Evolutionary conservation across 2,888 invertebrate genomes (phyloP).

Genomic region (Catotricha subobsoleta): DNA sequence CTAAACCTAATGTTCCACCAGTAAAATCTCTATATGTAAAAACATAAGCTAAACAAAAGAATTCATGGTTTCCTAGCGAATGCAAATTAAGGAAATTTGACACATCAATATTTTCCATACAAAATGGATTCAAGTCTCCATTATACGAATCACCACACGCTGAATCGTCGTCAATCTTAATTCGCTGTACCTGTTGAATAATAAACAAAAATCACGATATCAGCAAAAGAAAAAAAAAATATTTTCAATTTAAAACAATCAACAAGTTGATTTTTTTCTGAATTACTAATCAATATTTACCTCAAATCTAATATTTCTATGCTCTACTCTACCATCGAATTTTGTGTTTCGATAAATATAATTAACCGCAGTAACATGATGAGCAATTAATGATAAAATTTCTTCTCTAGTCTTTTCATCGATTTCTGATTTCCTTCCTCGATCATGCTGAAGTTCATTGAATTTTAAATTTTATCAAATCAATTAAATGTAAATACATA

Average conservation of each 20-base stretch:
- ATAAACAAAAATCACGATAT: conserved; percentile 6
- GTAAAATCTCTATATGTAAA: conserved; percentile 55
- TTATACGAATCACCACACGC: conserved; percentile 44
- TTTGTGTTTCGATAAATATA: conserved; percentile 89
- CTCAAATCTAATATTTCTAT: conserved; percentile 91
- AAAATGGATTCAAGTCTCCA: conserved; percentile 71
- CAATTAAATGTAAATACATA: too few relatives aligned
- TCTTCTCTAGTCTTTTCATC: conserved; percentile 89
- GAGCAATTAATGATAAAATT: conserved; percentile 90
- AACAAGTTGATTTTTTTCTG: neutral
- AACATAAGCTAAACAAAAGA: conserved; percentile 98
- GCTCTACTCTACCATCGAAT: conserved; percentile 78
- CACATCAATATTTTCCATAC: conserved; percentile 94
- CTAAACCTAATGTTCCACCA: conserved; percentile 39
- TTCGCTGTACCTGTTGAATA: conserved; percentile 23
- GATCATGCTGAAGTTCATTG: conserved; percentile 44
- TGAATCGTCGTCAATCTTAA: conserved; percentile 82
- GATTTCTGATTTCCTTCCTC: conserved; percentile 44
- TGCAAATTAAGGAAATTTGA: conserved; percentile 97
- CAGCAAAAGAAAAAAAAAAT: conserved; percentile 5
- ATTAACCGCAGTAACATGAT: conserved; percentile 96
- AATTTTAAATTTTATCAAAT: neutral
- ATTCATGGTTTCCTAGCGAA: conserved; percentile 90
- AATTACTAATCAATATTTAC: conserved; percentile 33
- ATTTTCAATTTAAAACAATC: neutral